Evolutionary conservation across 2,888 invertebrate genomes (phyloP).

Genomic region (Hylaea fasciaria): DNA sequence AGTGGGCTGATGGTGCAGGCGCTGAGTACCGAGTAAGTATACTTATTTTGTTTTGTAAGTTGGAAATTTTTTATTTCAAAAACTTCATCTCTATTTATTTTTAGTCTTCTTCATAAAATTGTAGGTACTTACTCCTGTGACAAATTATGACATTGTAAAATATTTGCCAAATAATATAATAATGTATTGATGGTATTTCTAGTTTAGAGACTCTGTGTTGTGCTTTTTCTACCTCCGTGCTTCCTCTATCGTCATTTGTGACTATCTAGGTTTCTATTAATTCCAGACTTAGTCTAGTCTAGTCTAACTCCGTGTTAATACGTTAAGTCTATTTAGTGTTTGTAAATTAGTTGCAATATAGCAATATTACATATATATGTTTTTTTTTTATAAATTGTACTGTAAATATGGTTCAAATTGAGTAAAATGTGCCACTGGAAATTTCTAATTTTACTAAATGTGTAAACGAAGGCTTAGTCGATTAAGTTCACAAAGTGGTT

Average conservation of each 20-base stretch:
- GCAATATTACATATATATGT: conserved; percentile 8
- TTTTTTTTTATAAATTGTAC: conserved; percentile 26
- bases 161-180: background rate
- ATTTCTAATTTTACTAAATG: no score
- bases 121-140: no score
- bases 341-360: conserved; percentile 25
- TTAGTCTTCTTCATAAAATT: no score
- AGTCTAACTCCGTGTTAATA: conserved; percentile 8
- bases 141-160: background rate
- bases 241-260: conserved; percentile 63
- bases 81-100: no score
- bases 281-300: conserved; percentile 16
- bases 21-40: no score
- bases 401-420: conserved; percentile 17
- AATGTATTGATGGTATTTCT: conserved; percentile 25
- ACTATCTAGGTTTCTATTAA: conserved; percentile 17
- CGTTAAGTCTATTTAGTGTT: background rate
- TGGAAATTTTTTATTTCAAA: no score
- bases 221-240: conserved; percentile 74
- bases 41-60: no score
- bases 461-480: no score
- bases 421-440: no score
- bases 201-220: conserved; percentile 71
- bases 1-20: no score
- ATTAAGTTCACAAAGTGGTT: no score